A percentile compares a stretch with the other conserved stretches of the same genome.
Conservation (phyloP, 2,888 invertebrate genomes). For the Oithona nana region DNA sequence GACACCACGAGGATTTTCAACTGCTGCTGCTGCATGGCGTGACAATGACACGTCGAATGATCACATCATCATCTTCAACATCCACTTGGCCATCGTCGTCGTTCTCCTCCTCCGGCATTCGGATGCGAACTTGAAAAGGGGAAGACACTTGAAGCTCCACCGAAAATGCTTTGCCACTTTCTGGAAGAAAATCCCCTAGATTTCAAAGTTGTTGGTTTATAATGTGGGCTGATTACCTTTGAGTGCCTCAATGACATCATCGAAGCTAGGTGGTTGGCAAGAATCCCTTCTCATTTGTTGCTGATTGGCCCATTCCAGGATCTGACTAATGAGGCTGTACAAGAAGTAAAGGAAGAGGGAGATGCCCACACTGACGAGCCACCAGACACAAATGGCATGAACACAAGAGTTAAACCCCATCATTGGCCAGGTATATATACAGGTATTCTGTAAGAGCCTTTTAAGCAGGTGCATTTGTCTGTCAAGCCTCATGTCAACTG, state of each 20-base stretch:
- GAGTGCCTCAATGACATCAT: neutral
- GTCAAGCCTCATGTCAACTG: neutral
- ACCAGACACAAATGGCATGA: neutral
- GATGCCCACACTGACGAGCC: neutral
- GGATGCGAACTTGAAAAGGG: neutral
- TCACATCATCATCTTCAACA: neutral
- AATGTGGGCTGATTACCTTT: neutral
- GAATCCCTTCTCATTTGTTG: neutral
- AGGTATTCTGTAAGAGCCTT: neutral
- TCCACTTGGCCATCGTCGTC: neutral
- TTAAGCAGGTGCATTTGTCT: neutral
- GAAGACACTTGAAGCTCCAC: neutral
- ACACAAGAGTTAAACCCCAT: neutral
- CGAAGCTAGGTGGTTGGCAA: neutral
- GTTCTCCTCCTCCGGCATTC: neutral
- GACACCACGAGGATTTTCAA: no score
- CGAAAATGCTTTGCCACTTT: neutral
- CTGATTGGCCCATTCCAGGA: neutral
- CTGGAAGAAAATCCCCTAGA: neutral
- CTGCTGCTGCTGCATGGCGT: neutral
- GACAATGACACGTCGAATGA: neutral
- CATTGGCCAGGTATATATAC: neutral
- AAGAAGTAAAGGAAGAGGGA: neutral
- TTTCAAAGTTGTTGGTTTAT: neutral
- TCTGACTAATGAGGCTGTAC: neutral